Base-by-base conservation (phyloP, 2,888 invertebrate species). In the Parnassius orleans region DNA sequence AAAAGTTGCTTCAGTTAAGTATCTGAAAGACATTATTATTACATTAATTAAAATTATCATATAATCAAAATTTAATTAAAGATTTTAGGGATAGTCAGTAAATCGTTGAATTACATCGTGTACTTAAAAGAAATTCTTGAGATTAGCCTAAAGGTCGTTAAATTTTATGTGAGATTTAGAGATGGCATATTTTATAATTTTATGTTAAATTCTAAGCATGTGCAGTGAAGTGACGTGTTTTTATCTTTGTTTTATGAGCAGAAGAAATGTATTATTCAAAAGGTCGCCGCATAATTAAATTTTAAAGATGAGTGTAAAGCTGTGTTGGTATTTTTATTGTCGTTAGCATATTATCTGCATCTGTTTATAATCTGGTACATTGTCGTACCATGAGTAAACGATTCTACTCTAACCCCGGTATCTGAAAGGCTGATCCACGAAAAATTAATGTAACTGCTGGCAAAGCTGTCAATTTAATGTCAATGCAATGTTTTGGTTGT, bases 221-320 rank as follows among this genome's bases (percentile, higher is more conserved):
- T 51, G 62, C 42, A 19, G 11, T 15, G 7, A 41, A 50, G 43
- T 53, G 57, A 48, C 24, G 62, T 57, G 57, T 54, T 54, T 43
- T 63, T 58, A 63, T 63, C 62, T 48, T 57, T 58, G 54, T 63
- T 63, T 62, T 63, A 63, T 58, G 57, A 51, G 62, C 58, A 54
- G 58, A 63, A 54, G 62, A 43, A 54, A 44, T 54, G 54, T 54
- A 54, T 55, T 63, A 58, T 63, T 54, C 58, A 43, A 54, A 57
- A 51, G 12, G 19, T 19, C 11, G 53, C 46, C 46, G 54, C 50
- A 54, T 54, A 58, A 58, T 63, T 58, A 58, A 58, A 63, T 58
- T 50, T 58, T 58, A 62, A 63, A 54, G 58, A 48, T 33, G 54
- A 54, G 50, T n/a, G 51, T 54, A 43, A 57, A 57, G 53, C 48